phyloP scores from a whole-genome alignment of 2,113 vertebrate species.

The Dromaius novaehollandiae region DNA sequence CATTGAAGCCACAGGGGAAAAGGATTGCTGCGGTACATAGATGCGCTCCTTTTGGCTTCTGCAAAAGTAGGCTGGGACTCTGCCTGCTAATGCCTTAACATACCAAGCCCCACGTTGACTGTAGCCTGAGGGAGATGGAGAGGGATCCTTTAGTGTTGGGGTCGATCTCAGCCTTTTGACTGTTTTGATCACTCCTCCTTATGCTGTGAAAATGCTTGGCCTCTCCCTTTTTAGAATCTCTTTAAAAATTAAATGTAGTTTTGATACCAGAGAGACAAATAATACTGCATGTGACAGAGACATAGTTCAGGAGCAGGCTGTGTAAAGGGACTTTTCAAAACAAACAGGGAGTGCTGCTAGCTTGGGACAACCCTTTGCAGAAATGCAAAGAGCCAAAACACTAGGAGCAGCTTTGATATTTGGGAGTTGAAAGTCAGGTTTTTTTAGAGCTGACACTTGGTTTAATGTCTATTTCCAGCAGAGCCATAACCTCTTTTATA shows the following conservation, averaged over 20 bases:
- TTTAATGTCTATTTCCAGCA: not conserved
- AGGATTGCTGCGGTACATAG: not conserved
- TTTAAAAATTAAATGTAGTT: not conserved
- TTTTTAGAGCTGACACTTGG: not conserved
- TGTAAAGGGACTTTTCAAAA: not conserved
- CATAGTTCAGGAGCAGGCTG: not conserved
- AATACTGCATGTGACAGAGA: not conserved
- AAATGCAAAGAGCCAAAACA: not conserved
- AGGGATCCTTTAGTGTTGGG: not conserved
- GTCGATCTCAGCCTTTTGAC: not conserved
- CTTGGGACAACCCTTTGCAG: not conserved
- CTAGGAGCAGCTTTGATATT: not conserved
- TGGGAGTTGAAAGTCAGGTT: not conserved
- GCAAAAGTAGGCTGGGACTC: not conserved
- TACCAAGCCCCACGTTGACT: not conserved
- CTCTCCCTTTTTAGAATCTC: not conserved
- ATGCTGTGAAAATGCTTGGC: not conserved
- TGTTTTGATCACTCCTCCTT: not conserved
- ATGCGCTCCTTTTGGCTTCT: not conserved
- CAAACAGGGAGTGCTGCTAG: not conserved
- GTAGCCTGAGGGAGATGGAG: not conserved
- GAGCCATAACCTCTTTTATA: not conserved
- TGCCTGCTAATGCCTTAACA: not conserved
- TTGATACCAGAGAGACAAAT: not conserved
- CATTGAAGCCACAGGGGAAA: accelerated